A percentile compares a stretch with the other conserved stretches of the same genome.
Conservation (phyloP, 2,113 vertebrate genomes). For the Gopherus flavomarginatus region DNA sequence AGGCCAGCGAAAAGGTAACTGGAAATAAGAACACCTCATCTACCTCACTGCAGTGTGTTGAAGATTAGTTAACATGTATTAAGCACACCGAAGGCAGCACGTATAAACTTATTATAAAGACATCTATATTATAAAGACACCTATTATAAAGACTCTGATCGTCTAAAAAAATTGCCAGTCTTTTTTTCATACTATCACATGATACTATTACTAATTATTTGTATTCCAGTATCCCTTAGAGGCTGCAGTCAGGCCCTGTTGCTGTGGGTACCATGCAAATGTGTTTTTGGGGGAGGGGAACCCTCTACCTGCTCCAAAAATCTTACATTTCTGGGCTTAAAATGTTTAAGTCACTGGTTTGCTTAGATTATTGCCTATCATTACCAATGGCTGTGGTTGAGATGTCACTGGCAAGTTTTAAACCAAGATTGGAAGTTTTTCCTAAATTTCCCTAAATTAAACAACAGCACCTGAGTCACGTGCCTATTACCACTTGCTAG, state of each 20-base stretch:
- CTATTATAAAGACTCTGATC: accelerated
- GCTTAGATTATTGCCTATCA: background rate
- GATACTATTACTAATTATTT: background rate
- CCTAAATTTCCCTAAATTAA: background rate
- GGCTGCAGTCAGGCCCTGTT: background rate
- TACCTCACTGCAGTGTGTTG: accelerated
- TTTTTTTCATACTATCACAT: accelerated
- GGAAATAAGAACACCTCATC: background rate
- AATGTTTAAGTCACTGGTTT: background rate
- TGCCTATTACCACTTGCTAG: background rate
- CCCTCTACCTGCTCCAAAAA: too few species aligned
- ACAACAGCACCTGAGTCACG: background rate
- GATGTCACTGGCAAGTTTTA: background rate
- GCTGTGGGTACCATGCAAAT: background rate
- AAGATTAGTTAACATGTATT: background rate
- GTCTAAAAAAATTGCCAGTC: background rate
- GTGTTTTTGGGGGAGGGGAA: background rate
- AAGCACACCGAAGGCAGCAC: background rate
- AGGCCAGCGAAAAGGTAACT: background rate
- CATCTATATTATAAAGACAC: background rate
- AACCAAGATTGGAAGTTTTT: background rate
- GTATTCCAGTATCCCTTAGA: background rate
- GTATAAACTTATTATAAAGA: background rate
- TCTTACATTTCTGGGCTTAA: background rate
- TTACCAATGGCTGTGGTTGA: background rate